These are phyloP conservation scores for Lysiphlebus fabarum DNA, from an alignment of 1,140 invertebrate genomes.

Conservation along the genomic window DNA sequence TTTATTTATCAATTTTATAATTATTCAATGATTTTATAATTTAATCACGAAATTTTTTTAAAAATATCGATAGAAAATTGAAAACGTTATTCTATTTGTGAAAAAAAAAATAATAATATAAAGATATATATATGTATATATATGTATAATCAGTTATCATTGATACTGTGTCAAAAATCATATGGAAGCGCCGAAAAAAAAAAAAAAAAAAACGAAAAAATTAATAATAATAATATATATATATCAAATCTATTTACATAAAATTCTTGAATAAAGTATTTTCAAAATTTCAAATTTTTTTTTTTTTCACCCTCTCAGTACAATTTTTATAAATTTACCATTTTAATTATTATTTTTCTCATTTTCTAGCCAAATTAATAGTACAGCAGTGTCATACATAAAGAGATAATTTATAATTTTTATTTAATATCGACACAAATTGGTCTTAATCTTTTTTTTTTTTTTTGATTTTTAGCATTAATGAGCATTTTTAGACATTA, in stretches of 20 bases:
- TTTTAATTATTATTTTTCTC: constrained; percentile 2
- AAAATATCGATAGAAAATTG: too few relatives aligned
- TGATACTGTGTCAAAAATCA: constrained; percentile 17
- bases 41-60: too few relatives aligned
- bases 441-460: background rate
- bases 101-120: too few relatives aligned
- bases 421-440: too few relatives aligned
- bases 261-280: constrained; percentile 20
- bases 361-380: background rate
- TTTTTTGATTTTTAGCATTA: background rate
- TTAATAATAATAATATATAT: constrained; percentile 1
- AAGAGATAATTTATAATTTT: background rate
- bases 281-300: constrained; percentile 3
- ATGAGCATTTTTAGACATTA: background rate
- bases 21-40: too few relatives aligned
- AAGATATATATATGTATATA: too few relatives aligned
- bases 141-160: too few relatives aligned
- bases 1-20: too few relatives aligned
- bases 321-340: constrained; percentile 3
- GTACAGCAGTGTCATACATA: background rate
- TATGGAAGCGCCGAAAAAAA: background rate
- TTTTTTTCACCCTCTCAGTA: background rate
- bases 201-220: constrained; percentile 4
- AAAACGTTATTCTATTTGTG: too few relatives aligned
- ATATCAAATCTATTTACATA: constrained; percentile 20